Evolutionary conservation across 2,113 vertebrate species (phyloP).

Genomic region (Sprattus sprattus): DNA sequence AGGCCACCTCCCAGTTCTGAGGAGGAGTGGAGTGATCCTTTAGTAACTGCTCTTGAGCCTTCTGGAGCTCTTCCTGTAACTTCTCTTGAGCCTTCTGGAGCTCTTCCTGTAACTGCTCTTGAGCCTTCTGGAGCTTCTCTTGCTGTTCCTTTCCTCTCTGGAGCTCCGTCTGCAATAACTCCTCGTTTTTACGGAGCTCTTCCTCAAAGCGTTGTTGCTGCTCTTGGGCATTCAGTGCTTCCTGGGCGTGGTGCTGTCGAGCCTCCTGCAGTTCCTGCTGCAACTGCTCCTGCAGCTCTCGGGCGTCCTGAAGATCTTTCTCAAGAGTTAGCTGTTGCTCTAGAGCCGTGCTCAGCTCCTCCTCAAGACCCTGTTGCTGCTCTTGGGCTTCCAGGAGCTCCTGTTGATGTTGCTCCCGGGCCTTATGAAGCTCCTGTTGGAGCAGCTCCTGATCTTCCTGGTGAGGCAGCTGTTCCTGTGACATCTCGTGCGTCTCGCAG

Average conservation of each 20-base stretch:
- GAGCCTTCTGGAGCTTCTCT: constrained; percentile 40
- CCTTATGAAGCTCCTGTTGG: background rate
- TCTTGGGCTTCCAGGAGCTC: background rate
- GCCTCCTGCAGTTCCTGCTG: background rate
- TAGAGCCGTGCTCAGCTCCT: background rate
- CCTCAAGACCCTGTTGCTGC: background rate
- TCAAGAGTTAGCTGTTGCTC: background rate
- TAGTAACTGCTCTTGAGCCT: constrained; percentile 30
- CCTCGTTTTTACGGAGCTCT: constrained; percentile 53
- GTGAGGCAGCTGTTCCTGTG: background rate
- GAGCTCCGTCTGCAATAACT: constrained; percentile 51
- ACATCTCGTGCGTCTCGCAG: background rate
- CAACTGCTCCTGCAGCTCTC: background rate
- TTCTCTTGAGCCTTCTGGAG: constrained; percentile 37
- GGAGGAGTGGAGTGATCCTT: background rate
- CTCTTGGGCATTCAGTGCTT: constrained; percentile 39
- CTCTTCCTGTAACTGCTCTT: constrained; percentile 45
- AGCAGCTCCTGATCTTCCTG: background rate
- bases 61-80: constrained; percentile 49
- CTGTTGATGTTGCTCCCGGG: background rate
- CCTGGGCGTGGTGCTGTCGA: constrained; percentile 30
- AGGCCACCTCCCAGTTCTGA: background rate
- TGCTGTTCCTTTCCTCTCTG: constrained; percentile 53
- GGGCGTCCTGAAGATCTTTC: background rate
- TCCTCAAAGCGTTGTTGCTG: constrained; percentile 18